Base-by-base conservation (phyloP, 2,113 vertebrate species). In the Thalassoma bifasciatum region DNA sequence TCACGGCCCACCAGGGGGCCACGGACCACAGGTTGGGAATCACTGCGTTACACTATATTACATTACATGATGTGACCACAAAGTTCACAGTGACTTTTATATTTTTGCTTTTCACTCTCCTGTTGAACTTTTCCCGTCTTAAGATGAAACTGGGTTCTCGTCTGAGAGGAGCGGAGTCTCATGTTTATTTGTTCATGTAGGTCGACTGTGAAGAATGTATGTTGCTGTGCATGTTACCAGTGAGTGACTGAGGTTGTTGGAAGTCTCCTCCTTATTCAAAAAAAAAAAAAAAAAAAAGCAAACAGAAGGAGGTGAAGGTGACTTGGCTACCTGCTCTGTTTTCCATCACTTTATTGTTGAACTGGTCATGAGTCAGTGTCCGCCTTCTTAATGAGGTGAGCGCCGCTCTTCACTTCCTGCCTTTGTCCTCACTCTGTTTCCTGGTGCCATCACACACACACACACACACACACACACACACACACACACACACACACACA, bases 401-500 rank as follows among this genome's bases (percentile, higher is more conserved):
- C 84, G 3, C 54, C 73, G 66, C 78, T 56, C 57, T 57, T 23
- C n/a, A 84, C 85, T 92, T 95, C 93, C 93, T 93, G 84, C 81
- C 81, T 93, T 94, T 94, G 93, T 95, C 80, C 36, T 1, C 23
- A 50, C 36, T 22, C 46, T 17, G 71, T 73, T 94, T 95, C 86
- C 86, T 90, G 81, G 70, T 91, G 77, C 82, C 86, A 84, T 87
- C 77, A 49, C 44, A 47, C 46, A 49, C 46, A 49, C 46, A 49
- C 46, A 49, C 10, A 58, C 14, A 8, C 12, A 56, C 19, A 19
- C 17, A 47, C 17, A 26, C 6, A 7, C n/a, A 47, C 16, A 23
- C 44, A 47, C 9, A 57, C 13, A 8, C 11, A 56, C 19, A 19
- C 17, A 46, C 14, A 26, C 5, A 6, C 19, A 46, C 14, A 22